Conservation (phyloP, 2,797 vertebrate genomes). For the Micropoecilia bifurca region DNA sequence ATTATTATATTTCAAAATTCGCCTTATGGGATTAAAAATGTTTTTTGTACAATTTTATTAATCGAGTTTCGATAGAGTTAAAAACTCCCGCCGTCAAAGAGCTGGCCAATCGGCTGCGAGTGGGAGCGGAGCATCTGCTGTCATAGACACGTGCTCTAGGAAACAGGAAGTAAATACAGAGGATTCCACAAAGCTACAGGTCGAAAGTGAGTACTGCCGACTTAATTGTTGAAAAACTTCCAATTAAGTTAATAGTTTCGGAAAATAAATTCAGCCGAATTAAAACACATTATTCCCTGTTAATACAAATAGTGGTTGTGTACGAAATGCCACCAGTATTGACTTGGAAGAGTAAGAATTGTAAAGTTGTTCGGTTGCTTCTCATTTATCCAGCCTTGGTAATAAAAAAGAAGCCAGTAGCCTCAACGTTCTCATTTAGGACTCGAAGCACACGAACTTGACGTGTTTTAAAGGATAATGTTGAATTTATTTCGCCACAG, state of each 20-base stretch:
- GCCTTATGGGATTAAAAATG: background rate
- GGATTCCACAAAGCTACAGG: constrained; percentile 35
- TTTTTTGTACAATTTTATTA: background rate
- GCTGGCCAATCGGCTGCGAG: constrained; percentile 56
- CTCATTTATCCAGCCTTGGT: background rate
- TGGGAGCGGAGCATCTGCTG: constrained; percentile 41
- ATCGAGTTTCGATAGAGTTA: background rate
- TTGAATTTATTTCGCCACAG: too few species aligned
- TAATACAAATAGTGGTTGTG: background rate
- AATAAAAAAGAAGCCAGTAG: background rate
- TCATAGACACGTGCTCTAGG: constrained; percentile 77
- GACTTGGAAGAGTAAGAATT: background rate
- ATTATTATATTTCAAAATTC: background rate
- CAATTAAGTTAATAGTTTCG: accelerated
- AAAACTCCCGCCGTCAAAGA: background rate
- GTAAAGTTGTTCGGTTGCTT: background rate
- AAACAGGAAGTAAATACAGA: constrained; percentile 82
- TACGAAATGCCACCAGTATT: background rate
- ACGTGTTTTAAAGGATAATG: background rate
- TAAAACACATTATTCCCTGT: background rate
- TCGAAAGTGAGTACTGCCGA: constrained; percentile 62
- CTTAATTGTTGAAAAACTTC: background rate
- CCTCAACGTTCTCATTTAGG: background rate
- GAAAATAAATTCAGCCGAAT: background rate
- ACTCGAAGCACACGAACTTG: background rate